Evolutionary conservation across 2,113 vertebrate genomes (phyloP).

Genomic region (Tautogolabrus adspersus): DNA sequence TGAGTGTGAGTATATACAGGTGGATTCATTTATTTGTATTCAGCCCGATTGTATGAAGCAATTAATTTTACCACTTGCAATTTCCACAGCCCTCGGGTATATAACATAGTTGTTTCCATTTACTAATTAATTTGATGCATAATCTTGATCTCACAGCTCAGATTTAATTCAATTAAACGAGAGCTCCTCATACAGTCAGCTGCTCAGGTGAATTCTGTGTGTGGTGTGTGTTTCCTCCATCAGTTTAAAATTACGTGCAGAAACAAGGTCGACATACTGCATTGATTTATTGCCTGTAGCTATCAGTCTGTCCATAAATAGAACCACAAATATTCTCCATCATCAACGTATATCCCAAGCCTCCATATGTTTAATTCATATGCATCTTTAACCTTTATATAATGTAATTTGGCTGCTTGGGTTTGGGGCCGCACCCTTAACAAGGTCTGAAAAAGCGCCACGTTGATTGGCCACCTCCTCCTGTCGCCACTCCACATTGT

Average conservation of each 20-base stretch:
- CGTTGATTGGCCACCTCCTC: conserved; percentile 76
- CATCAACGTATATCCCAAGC: background rate
- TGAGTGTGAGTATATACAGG: background rate
- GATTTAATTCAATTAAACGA: conserved; percentile 43
- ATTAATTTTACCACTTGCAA: conserved; percentile 16
- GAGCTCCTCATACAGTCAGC: conserved; percentile 14
- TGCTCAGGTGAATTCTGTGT: conserved; percentile 17
- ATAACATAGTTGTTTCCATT: conserved; percentile 30
- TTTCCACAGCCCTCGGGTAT: conserved; percentile 21
- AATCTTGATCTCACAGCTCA: conserved; percentile 43
- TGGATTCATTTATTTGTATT: conserved; percentile 11
- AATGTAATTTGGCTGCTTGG: conserved; percentile 56
- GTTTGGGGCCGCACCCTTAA: conserved; percentile 78
- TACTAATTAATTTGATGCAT: conserved; percentile 41
- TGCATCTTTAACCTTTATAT: conserved; percentile 55
- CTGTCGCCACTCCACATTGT: conserved; percentile 76
- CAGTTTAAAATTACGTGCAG: conserved; percentile 6
- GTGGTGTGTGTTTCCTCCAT: background rate
- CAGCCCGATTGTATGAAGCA: conserved; percentile 12
- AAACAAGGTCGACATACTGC: conserved; percentile 6
- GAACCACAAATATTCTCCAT: background rate
- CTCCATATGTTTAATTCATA: conserved; percentile 43
- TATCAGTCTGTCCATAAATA: background rate
- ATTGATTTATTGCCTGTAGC: background rate
- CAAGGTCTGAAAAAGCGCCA: conserved; percentile 65